Base-by-base conservation (phyloP, 2,888 invertebrate genomes). In the Lacanobia wlatinum region DNA sequence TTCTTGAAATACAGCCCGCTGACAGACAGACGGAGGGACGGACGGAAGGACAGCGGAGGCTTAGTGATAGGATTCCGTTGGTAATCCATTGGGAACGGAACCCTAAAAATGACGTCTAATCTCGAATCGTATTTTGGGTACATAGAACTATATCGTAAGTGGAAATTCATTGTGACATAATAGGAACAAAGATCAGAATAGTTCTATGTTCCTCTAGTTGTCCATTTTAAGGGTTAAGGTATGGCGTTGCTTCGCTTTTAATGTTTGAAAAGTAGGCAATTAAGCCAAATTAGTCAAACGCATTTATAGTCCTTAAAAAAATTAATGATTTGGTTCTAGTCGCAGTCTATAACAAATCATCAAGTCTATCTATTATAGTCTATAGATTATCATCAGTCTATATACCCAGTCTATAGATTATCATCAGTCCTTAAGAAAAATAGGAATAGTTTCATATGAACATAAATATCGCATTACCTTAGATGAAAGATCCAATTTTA, bases 401-500 rank as follows among this genome's bases (percentile, higher is more conserved):
- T n/a, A n/a, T n/a, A n/a, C n/a, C n/a, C n/a, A n/a, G n/a, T n/a
- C n/a, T n/a, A n/a, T n/a, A n/a, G n/a, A n/a, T n/a, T n/a, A n/a
- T n/a, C n/a, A n/a, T n/a, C n/a, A n/a, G 40, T 28, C 12, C 58
- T 21, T 16, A 50, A 40, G 14, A 56, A 65, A 34, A 5, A 46
- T 7, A 28, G 48, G 9, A 3, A 23, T 46, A n/a, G n/a, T n/a
- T n/a, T n/a, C n/a, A n/a, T 28, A 52, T 34, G 12, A 55, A 46
- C 3, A n/a, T 53, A 23, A 40, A 38, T 38, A 40, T 40, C 3
- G 40, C n/a, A 40, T 68, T 86, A 95, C 96, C 93, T 95, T 95
- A 43, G 88, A 84, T 12, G 93, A 90, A 43, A 97, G 88, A 84
- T 96, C 88, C 79, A 97, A 95, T 93, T 97, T 97, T 70, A 96